Evolutionary conservation across 2,888 invertebrate genomes (phyloP), one percentile per base, ranked within the genome.

Genomic region (Balanococcus diminutus): DNA sequence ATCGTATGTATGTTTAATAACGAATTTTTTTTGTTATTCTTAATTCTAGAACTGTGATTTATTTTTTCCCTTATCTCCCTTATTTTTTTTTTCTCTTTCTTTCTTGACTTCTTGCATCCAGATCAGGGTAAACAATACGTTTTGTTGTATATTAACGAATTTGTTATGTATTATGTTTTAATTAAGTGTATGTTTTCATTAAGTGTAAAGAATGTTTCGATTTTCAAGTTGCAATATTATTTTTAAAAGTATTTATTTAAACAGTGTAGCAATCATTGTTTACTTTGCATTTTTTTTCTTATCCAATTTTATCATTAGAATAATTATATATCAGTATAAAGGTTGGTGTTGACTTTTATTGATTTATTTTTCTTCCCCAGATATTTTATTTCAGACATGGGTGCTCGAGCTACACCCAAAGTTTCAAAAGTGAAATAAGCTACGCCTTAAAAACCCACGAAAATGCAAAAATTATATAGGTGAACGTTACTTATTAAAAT

Each of bases 171-270:
- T 72, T 72, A 72, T 79, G n/a, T 4, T 79, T 32, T 36, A 79
- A 36, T 61, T 84, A 31, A 67, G 19, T 84, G 56, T 61, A 19
- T 84, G 36, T 84, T 61, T 84, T 51, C 42, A 51, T 22, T 84
- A 56, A 84, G 61, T 56, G 84, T 84, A 39, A 67, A 61, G 9
- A 32, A 67, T 84, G 82, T 56, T 67, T 84, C n/a, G 67, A 61
- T 67, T 56, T 67, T 36, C 36, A 84, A 85, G 85, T 85, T 85
- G 85, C 85, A 85, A 85, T 85, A 85, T 75, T 85, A 85, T 72
- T 85, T 85, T 75, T 85, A 75, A 85, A 85, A 67, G 67, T 83
- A 84, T 61, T 84, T 31, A 84, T 84, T 42, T 32, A 67, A 84
- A 84, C 61, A 75, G 46, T 75, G 75, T 85, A 79, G 75, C 51